Base-by-base conservation (phyloP, 2,797 vertebrate species). In the Gymnocypris eckloni region DNA sequence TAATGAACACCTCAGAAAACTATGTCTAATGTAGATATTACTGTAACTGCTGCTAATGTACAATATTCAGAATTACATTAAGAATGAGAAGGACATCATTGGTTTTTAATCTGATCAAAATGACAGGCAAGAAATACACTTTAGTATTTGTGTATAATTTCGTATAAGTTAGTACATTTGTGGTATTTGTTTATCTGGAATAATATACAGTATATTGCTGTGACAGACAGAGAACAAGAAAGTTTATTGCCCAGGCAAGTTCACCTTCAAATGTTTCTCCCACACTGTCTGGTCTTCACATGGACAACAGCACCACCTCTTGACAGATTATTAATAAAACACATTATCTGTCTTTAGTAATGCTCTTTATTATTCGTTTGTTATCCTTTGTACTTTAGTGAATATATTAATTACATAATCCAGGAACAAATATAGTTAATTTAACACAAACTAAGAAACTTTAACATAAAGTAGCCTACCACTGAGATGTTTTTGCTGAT, bases 271-370 rank as follows among this genome's bases (percentile, higher is more conserved):
- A 16, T 1, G 4, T 2, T 83, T 37, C 16, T 33, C 16, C 9
- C 10, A 22, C 18, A 75, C 20, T 25, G 33, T 2, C 28, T 25
- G 61, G 9, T 5, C 6, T 84, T 84, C 10, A 39, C 9, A 20
- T 69, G 59, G 73, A 69, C 82, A 78, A 84, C 82, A 77, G 59
- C 22, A 39, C 82, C 82, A 77, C 50, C 82, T 77, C 48, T 54
- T 84, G 82, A 54, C 43, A 39, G 5, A 67, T 39, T n/a, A n/a
- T 67, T 52, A 28, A 66, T 18, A 67, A 28, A 77, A 37, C 56
- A 64, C 39, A 56, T 1, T 2, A 56, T 45, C n/a, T 73, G 52
- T 20, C n/a, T 43, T 41, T 39, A 66, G 12, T 69, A 9, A 39
- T 37, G 37, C 66, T 69, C 59, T 73, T 33, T 48, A 56, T 6